Conservation (phyloP, 2,797 vertebrate species). For the Crocidura indochinensis region DNA sequence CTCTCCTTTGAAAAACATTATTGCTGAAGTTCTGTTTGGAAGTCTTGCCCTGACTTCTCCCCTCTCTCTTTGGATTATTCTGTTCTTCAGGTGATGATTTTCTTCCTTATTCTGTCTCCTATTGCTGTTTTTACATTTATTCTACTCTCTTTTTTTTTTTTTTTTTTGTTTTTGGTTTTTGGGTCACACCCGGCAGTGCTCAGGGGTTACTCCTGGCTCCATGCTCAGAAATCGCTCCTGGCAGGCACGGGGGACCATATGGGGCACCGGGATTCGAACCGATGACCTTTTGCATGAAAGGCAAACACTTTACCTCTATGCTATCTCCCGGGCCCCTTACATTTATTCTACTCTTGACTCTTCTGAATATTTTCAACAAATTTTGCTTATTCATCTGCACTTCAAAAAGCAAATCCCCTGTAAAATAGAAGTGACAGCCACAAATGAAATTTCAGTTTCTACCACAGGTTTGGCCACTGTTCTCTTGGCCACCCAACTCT, state of each 20-base stretch:
- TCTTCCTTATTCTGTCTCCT: slow-evolving; percentile 37
- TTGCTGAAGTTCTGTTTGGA: slow-evolving; percentile 43
- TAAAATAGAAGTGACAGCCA: background rate
- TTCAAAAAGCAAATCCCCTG: background rate
- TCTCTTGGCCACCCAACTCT: background rate
- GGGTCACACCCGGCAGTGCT: no score
- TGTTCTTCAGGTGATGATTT: background rate
- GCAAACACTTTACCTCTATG: no score
- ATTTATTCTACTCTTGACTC: background rate
- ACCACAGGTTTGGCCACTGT: background rate
- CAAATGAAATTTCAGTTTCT: background rate
- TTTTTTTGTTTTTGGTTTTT: no score
- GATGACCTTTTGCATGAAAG: no score
- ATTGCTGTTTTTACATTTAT: background rate
- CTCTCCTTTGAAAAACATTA: background rate
- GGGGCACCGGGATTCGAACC: no score
- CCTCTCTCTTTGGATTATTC: slow-evolving; percentile 7
- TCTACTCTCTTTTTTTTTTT: background rate
- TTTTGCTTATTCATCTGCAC: background rate
- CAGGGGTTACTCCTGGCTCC: no score
- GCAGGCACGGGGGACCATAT: no score
- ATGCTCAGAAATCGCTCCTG: no score
- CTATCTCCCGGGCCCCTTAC: no score
- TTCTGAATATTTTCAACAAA: slow-evolving; percentile 42
- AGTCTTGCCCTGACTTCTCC: background rate